Evolutionary conservation across 2,888 invertebrate species (phyloP).

Genomic region (Mythimna pallens): DNA sequence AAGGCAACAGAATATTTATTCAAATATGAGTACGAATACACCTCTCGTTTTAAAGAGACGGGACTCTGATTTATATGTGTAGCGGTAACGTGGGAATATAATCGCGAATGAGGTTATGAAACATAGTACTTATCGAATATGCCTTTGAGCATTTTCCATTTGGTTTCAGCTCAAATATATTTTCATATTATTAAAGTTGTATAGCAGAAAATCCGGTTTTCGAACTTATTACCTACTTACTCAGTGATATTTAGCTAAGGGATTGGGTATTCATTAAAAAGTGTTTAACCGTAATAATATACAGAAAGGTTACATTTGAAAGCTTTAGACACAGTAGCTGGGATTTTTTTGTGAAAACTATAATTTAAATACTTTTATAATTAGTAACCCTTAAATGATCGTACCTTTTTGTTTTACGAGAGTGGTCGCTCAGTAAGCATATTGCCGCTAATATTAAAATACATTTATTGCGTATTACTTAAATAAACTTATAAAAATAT

Average conservation of each 20-base stretch:
- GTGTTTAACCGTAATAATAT: constrained; percentile 7
- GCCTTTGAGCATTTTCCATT: constrained; percentile 23
- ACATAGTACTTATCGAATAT: constrained; percentile 40
- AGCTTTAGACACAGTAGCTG: neutral
- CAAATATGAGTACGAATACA: constrained; percentile 54
- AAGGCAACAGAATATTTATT: constrained; percentile 62
- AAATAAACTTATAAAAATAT: too few species aligned
- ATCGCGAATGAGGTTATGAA: constrained; percentile 45
- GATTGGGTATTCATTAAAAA: constrained; percentile 24
- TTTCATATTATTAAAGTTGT: constrained; percentile 13
- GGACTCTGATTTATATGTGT: constrained; percentile 53
- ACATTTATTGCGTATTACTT: too few species aligned
- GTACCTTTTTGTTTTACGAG: too few species aligned
- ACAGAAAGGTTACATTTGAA: constrained; percentile 12
- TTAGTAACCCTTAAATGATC: neutral
- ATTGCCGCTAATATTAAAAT: too few species aligned
- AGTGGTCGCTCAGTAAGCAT: too few species aligned
- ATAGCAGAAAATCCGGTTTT: constrained; percentile 11
- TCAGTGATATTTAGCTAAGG: constrained; percentile 25
- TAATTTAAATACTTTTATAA: neutral
- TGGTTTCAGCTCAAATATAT: constrained; percentile 13
- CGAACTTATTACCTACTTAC: neutral
- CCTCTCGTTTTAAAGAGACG: constrained; percentile 59
- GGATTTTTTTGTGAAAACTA: constrained; percentile 10
- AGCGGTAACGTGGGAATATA: constrained; percentile 43